These are phyloP conservation scores for Mola mola DNA, from an alignment of 2,113 vertebrate genomes.

Conservation along the genomic window DNA sequence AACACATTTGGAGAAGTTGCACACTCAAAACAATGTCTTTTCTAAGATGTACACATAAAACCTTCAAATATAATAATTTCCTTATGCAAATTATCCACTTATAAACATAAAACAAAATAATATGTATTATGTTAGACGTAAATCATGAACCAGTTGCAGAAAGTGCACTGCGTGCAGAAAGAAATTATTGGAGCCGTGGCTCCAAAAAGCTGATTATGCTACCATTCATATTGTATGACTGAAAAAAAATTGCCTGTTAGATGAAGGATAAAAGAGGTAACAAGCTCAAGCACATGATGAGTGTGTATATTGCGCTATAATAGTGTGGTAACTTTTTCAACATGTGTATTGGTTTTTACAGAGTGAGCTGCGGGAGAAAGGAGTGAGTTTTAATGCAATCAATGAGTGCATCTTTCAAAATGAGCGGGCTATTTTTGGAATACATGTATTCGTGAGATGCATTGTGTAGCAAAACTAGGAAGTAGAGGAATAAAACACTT, in stretches of 20 bases:
- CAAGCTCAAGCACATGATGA: background rate
- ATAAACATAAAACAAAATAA: background rate
- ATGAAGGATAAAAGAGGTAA: constrained; percentile 3
- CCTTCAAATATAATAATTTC: too few relatives aligned
- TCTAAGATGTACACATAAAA: too few relatives aligned
- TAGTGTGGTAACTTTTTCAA: background rate
- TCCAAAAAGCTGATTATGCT: background rate
- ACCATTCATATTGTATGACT: constrained; percentile 3
- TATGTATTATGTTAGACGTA: too few relatives aligned
- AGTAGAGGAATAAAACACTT: constrained; percentile 7
- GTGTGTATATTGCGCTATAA: background rate
- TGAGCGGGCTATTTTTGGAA: constrained; percentile 21
- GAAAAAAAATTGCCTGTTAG: background rate
- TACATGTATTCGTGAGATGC: background rate
- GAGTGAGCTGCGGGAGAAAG: background rate
- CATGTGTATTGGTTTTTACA: background rate
- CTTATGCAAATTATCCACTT: too few relatives aligned
- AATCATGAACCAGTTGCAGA: background rate
- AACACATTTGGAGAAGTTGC: background rate
- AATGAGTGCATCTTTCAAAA: background rate
- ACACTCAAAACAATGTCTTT: too few relatives aligned
- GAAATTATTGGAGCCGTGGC: background rate
- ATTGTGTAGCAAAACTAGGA: constrained; percentile 6
- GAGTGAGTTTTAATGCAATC: constrained; percentile 9
- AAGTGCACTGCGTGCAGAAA: background rate